Conservation (phyloP, 2,888 invertebrate species). For the Drosophila ezoana region DNA sequence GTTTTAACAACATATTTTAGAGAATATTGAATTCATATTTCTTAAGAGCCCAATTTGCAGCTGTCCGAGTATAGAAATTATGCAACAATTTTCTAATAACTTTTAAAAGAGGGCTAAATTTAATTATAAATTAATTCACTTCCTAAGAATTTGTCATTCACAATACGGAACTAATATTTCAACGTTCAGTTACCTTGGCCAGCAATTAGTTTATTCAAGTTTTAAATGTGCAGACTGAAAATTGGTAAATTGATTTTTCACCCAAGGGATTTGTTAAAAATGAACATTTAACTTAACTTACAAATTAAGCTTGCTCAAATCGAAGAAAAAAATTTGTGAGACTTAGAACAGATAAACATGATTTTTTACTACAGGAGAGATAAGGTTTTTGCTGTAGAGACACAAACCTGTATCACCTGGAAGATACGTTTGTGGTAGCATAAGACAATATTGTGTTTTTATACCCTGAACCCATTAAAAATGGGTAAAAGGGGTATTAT, state of each 20-base stretch:
- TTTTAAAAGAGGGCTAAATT: constrained; percentile 11
- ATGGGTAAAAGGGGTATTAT: too few relatives aligned
- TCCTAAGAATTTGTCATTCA: constrained; percentile 27
- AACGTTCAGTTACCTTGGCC: constrained; percentile 8
- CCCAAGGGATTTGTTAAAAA: constrained; percentile 2
- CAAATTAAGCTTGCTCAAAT: too few relatives aligned
- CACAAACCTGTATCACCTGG: too few relatives aligned
- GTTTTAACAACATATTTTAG: constrained; percentile 15
- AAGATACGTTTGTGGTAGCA: too few relatives aligned
- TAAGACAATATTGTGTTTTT: too few relatives aligned
- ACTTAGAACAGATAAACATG: too few relatives aligned
- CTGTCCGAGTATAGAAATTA: constrained; percentile 2
- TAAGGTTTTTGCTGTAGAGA: too few relatives aligned
- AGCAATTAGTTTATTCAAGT: constrained; percentile 36
- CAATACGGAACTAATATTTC: constrained; percentile 31
- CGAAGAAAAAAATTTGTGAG: too few relatives aligned
- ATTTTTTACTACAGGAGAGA: too few relatives aligned
- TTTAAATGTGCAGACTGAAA: too few relatives aligned
- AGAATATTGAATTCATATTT: constrained; percentile 12
- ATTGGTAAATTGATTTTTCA: constrained; percentile 37
- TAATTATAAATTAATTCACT: constrained; percentile 29
- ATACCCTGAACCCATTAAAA: too few relatives aligned
- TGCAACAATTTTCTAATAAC: constrained; percentile 43
- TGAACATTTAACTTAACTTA: background rate
- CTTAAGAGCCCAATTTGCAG: constrained; percentile 22